Evolutionary conservation across 2,888 invertebrate species (phyloP), one percentile per base, ranked within the genome.

Genomic region (Blastobasis lacticolella): DNA sequence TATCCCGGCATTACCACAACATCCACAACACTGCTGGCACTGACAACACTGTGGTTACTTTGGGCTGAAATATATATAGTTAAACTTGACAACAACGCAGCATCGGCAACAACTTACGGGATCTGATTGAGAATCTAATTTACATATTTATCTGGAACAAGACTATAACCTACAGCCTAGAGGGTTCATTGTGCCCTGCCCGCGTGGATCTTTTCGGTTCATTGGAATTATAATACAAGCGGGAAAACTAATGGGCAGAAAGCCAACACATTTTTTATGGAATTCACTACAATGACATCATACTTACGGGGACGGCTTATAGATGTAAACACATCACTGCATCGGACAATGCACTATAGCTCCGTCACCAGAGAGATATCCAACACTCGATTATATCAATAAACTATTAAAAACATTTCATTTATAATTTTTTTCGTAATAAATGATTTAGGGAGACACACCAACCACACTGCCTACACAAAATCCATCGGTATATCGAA

Each of bases 191-290:
- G 75, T 61, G 73, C 74, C 71, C 76, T 73, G 73, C 73, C 72
- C 80, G 72, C 81, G 75, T 82, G 78, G 69, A 71, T 75, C 64
- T 76, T 73, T 68, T 63, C 68, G 70, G 66, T 74, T 10, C 42
- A 71, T 77, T 71, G 64, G 61, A 78, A 74, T 79, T 73, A 71
- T 75, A 74, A 76, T 61, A 63, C 73, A 75, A 75, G 70, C 70
- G 81, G 81, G 82, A 81, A 86, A 86, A 84, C 71, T 78, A 83
- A 78, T 87, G 87, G 88, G 88, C 88, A 88, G 82, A 81, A 78
- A 86, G 87, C 87, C 88, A 88, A 86, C 75, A 76, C 72, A 75
- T 75, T 84, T 85, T 86, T 82, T 86, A 80, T 77, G 76, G 78
- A 74, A 79, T 75, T 71, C 75, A 67, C 69, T 73, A 75, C 75